Evolutionary conservation across 2,888 invertebrate genomes (phyloP).

Genomic region (Thereva unica): DNA sequence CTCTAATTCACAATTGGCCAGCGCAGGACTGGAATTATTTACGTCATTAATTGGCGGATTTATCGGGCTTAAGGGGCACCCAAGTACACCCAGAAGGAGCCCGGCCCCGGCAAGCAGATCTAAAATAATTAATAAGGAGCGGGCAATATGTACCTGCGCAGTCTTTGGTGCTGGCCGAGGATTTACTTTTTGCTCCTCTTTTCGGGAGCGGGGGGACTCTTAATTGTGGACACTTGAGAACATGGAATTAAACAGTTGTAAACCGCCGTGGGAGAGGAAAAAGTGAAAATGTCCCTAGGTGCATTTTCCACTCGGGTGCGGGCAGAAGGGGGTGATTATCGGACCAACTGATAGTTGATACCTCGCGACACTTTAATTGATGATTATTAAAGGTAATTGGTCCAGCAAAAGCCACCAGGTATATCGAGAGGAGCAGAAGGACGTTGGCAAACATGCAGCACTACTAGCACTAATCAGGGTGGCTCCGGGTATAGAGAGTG

Average conservation of each 20-base stretch:
- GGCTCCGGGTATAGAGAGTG: not conserved
- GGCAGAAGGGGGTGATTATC: constrained; percentile 30
- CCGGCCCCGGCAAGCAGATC: constrained; percentile 20
- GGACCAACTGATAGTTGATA: constrained; percentile 10
- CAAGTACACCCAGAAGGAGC: constrained; percentile 22
- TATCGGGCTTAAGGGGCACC: constrained; percentile 27
- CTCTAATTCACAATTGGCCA: constrained; percentile 21
- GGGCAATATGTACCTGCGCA: constrained; percentile 8
- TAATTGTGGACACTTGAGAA: constrained; percentile 13
- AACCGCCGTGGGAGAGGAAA: constrained; percentile 6
- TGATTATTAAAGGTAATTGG: constrained; percentile 40
- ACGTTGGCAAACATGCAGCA: no score
- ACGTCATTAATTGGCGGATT: constrained; percentile 36
- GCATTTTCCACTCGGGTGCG: constrained; percentile 18
- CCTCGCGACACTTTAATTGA: constrained; percentile 38
- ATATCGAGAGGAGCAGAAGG: not conserved
- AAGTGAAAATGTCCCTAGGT: not conserved
- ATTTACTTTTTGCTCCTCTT: constrained; percentile 12
- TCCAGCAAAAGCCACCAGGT: constrained; percentile 30
- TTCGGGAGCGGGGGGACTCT: not conserved
- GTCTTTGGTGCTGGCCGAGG: not conserved
- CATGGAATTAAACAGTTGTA: constrained; percentile 20
- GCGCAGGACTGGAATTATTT: constrained; percentile 29
- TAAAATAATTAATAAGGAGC: constrained; percentile 22
- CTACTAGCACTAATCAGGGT: no score